phyloP scores from a whole-genome alignment of 2,888 invertebrate genomes.

The Meteorus cinctellus region DNA sequence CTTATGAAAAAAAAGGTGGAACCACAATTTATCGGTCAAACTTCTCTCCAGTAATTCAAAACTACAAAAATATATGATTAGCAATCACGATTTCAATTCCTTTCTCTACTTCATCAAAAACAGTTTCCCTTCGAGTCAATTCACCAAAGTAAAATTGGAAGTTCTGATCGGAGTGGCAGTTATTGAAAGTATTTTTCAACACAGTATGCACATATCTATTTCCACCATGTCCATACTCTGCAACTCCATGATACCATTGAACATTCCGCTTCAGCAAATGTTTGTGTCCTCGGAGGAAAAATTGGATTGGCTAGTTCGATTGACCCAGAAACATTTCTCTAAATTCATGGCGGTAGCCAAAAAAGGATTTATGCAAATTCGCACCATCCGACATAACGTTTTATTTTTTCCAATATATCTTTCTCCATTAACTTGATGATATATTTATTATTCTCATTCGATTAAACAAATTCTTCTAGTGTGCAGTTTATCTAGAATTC shows the following conservation, averaged over 20 bases:
- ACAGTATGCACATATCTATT: not conserved
- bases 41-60: too few relatives aligned
- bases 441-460: not conserved
- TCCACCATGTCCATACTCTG: too few relatives aligned
- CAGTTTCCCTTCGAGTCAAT: too few relatives aligned
- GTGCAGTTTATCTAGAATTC: constrained; percentile 18
- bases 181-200: not conserved
- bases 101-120: too few relatives aligned
- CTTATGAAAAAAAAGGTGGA: not conserved
- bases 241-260: not conserved
- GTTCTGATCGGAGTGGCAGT: too few relatives aligned
- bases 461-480: not conserved
- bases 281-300: not conserved
- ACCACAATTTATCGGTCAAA: too few relatives aligned
- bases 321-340: not conserved
- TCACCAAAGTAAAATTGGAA: too few relatives aligned
- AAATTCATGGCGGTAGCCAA: not conserved
- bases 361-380: not conserved
- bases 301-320: not conserved
- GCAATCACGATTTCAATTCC: too few relatives aligned
- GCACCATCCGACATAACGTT: not conserved
- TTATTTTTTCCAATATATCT: not conserved
- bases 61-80: too few relatives aligned
- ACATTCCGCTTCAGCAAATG: not conserved
- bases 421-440: not conserved